These are phyloP conservation scores for Sycophila texana DNA, from an alignment of 2,888 invertebrate genomes.

Conservation along the genomic window DNA sequence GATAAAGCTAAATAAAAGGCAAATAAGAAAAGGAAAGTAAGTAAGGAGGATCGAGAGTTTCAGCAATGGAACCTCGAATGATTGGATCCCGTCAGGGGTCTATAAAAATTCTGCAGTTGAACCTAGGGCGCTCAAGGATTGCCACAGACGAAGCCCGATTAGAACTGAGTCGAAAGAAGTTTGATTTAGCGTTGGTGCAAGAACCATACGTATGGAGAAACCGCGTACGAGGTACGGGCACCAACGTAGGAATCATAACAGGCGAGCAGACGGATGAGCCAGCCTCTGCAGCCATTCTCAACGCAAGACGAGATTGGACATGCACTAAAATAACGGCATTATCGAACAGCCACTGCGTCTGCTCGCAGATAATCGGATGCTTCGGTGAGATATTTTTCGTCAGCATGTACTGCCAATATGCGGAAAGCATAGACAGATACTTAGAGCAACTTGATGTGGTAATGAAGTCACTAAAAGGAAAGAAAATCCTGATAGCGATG, in stretches of 20 bases:
- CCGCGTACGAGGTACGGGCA: neutral
- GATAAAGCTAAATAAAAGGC: too few relatives aligned
- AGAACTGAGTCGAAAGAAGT: neutral
- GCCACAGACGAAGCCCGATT: neutral
- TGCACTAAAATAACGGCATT: neutral
- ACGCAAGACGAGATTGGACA: neutral
- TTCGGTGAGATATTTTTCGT: neutral
- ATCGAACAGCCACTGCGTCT: neutral
- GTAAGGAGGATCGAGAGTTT: too few relatives aligned
- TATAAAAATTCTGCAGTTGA: neutral
- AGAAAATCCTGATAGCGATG: neutral
- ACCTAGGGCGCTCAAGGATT: neutral
- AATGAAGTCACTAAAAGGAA: neutral
- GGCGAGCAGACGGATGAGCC: neutral
- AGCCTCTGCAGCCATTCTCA: neutral
- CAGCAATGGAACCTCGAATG: too few relatives aligned
- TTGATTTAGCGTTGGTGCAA: neutral
- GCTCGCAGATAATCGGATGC: neutral
- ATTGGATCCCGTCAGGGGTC: too few relatives aligned
- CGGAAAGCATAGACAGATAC: neutral
- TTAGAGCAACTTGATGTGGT: neutral
- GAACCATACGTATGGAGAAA: neutral
- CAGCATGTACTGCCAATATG: neutral
- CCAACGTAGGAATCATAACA: neutral
- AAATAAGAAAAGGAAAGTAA: too few relatives aligned